Evolutionary conservation across 2,113 vertebrate species (phyloP).

Genomic region (Barbus barbus): DNA sequence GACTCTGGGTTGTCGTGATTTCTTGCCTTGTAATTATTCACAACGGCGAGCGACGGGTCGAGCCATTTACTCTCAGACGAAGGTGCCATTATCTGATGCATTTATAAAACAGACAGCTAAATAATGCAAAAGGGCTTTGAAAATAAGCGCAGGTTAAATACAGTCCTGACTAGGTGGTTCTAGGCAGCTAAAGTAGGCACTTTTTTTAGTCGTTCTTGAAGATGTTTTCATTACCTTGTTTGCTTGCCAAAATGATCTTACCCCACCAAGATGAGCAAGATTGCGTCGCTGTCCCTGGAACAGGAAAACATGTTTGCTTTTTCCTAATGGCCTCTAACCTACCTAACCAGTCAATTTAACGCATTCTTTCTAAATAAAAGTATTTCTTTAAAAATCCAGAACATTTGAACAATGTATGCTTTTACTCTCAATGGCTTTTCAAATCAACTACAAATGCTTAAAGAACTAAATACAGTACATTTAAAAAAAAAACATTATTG

Average conservation of each 20-base stretch:
- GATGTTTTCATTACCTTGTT: neutral
- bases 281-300: neutral
- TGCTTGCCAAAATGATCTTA: neutral
- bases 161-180: neutral
- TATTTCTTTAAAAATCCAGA: no score
- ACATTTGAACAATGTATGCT: no score
- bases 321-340: neutral
- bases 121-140: neutral
- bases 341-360: no score
- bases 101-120: constrained; percentile 19
- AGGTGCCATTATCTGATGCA: constrained; percentile 20
- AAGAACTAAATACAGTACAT: neutral
- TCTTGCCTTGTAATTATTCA: constrained; percentile 29
- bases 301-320: neutral
- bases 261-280: neutral
- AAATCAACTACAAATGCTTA: neutral
- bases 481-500: neutral
- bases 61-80: neutral
- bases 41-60: neutral
- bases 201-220: neutral
- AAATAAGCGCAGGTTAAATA: constrained; percentile 4
- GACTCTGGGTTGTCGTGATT: constrained; percentile 1
- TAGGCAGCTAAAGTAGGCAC: neutral
- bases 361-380: no score
- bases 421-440: neutral